These are phyloP conservation scores for Metellina segmentata DNA, from an alignment of 2,888 invertebrate genomes.

Conservation along the genomic window DNA sequence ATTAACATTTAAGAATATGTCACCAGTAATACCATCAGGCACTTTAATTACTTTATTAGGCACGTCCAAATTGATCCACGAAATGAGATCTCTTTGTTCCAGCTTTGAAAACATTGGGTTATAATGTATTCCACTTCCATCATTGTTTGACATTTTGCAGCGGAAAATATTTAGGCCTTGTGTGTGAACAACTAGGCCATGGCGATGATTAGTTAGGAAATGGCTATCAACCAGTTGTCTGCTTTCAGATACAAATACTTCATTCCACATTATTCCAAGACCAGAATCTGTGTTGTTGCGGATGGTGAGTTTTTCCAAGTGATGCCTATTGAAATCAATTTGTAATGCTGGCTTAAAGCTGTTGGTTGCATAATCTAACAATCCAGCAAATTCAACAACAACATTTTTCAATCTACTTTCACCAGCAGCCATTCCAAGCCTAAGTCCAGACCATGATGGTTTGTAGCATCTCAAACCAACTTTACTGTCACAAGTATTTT, in stretches of 20 bases:
- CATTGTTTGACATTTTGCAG: slow-evolving; percentile 84
- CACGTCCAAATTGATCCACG: slow-evolving; percentile 87
- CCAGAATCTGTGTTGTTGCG: slow-evolving; percentile 95
- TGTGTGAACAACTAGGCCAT: slow-evolving; percentile 94
- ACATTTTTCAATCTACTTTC: slow-evolving; percentile 92
- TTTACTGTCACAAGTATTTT: slow-evolving; percentile 93
- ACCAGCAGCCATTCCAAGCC: slow-evolving; percentile 93
- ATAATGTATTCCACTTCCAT: slow-evolving; percentile 93
- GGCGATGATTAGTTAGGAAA: slow-evolving; percentile 87
- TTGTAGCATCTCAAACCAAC: slow-evolving; percentile 94
- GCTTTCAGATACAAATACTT: slow-evolving; percentile 89
- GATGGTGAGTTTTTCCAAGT: slow-evolving; percentile 84
- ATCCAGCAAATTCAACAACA: slow-evolving; percentile 94
- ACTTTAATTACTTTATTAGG: slow-evolving; percentile 51
- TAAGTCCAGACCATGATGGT: slow-evolving; percentile 95
- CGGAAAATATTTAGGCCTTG: slow-evolving; percentile 88
- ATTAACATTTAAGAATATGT: slow-evolving; percentile 47
- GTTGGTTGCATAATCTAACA: slow-evolving; percentile 94
- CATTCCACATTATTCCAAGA: slow-evolving; percentile 95
- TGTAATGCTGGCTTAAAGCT: slow-evolving; percentile 93
- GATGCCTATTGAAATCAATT: slow-evolving; percentile 85
- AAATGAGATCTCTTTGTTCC: slow-evolving; percentile 94
- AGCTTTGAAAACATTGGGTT: slow-evolving; percentile 91
- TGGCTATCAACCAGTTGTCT: slow-evolving; percentile 80
- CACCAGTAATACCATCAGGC: slow-evolving; percentile 50